Evolutionary conservation across 2,888 invertebrate species (phyloP), one percentile per base, ranked within the genome.

Genomic region (Drosophila melanosoma): DNA sequence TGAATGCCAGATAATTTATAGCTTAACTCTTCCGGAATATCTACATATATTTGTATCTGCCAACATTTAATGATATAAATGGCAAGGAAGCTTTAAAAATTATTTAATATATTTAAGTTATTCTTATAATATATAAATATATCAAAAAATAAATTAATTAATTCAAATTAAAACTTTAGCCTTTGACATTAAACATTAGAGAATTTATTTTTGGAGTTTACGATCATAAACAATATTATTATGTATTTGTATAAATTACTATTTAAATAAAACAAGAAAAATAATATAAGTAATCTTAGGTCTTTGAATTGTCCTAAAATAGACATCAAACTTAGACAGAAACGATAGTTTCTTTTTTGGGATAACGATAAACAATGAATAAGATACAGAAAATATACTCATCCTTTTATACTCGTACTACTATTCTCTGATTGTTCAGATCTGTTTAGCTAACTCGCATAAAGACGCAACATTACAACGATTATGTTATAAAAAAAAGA

Each of bases 381-480:
- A 38, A 12, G 36, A 15, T n/a, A 70, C 48, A 71, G n/a, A 35
- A 38, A 40, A n/a, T 32, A 26, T 36, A 23, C 15, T 68, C 49
- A 73, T 73, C 49, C 49, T 56, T 54, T 72, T 69, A 48, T 38
- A 20, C 26, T 61, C 38, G 23, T 54, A 54, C n/a, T 59, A 38
- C 38, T 20, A 51, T 29, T 29, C 12, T 23, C 60, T 15, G 11
- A 49, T 32, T 52, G 60, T 42, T 42, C 56, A 56, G 45, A 66
- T 20, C 26, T 76, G 64, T 73, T 76, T 65, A 58, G 62, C 3
- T 63, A 85, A 67, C 58, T 71, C 58, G 42, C 36, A 82, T 79
- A 78, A 81, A 82, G 85, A 83, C 48, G 76, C 77, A 76, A 84
- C 82, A 89, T 86, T 90, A 89, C 77, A 87, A 63, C 88, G 85